Percentiles rank a stretch among this genome's conserved stretches.
These are phyloP conservation scores for Stegostoma tigrinum DNA, from an alignment of 2,113 vertebrate genomes.

Conservation along the genomic window DNA sequence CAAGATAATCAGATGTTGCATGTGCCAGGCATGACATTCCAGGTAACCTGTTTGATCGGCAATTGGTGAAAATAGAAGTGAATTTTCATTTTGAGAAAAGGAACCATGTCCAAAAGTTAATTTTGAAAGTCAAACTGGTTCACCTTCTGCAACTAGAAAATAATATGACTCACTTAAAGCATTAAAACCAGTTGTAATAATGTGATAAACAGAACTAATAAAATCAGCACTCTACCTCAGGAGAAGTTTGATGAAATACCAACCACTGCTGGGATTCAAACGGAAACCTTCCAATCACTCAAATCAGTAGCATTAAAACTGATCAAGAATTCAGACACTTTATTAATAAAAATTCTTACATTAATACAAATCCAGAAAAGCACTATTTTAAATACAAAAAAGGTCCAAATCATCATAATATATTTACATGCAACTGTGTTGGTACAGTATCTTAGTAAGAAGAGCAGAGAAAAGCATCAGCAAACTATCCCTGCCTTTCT, in stretches of 20 bases:
- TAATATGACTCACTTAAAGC: background rate
- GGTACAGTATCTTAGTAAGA: background rate
- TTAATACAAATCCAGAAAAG: background rate
- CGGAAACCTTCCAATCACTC: background rate
- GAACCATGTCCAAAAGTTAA: background rate
- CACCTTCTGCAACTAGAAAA: too few species aligned
- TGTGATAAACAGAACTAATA: background rate
- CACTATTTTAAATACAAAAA: background rate
- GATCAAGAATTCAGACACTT: background rate
- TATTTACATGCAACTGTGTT: background rate
- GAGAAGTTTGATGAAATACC: background rate
- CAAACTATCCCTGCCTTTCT: background rate
- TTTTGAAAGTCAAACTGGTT: background rate
- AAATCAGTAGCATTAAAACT: background rate
- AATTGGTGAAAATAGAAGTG: background rate
- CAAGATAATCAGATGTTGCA: background rate
- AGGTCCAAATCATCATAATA: background rate
- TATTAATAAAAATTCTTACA: background rate
- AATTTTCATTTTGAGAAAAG: background rate
- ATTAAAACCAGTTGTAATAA: background rate
- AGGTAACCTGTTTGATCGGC: background rate
- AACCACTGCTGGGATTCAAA: background rate
- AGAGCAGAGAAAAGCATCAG: background rate
- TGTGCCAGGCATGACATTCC: background rate
- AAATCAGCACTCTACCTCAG: background rate